These are phyloP conservation scores for Pseudomyrmex cubaensis DNA, from an alignment of 1,140 invertebrate genomes.

Conservation along the genomic window DNA sequence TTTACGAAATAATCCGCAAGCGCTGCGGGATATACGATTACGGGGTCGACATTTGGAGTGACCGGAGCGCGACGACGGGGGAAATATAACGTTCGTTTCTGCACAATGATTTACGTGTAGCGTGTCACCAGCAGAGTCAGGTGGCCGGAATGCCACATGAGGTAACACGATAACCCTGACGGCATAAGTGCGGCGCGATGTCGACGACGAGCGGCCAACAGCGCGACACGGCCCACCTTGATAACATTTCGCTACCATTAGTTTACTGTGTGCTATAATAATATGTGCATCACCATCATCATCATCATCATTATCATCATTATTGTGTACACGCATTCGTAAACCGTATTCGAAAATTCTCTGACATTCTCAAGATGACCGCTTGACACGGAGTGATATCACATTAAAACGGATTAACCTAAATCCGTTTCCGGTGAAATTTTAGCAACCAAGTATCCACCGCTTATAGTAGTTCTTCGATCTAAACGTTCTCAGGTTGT, in stretches of 20 bases:
- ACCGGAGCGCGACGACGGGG: slow-evolving; percentile 13
- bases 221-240: slow-evolving; percentile 16
- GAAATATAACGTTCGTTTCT: slow-evolving; percentile 5
- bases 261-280: slow-evolving; percentile 52
- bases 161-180: slow-evolving; percentile 55
- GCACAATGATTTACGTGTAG: slow-evolving; percentile 59
- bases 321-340: not conserved
- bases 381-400: not conserved
- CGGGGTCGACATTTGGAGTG: slow-evolving; percentile 23
- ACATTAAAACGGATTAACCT: not conserved
- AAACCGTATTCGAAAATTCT: not conserved
- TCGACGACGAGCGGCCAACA: slow-evolving; percentile 49
- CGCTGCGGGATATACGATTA: slow-evolving; percentile 31
- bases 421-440: not conserved
- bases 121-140: slow-evolving; percentile 42
- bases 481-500: not conserved
- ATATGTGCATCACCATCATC: slow-evolving; percentile 11
- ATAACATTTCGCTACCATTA: slow-evolving; percentile 56
- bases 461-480: not conserved
- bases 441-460: not conserved
- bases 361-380: not conserved
- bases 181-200: slow-evolving; percentile 54
- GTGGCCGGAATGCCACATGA: slow-evolving; percentile 45
- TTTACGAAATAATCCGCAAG: slow-evolving; percentile 21
- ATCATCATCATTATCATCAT: no score